Conservation (phyloP, 2,113 vertebrate species). For the Gymnocephalus cernua region DNA sequence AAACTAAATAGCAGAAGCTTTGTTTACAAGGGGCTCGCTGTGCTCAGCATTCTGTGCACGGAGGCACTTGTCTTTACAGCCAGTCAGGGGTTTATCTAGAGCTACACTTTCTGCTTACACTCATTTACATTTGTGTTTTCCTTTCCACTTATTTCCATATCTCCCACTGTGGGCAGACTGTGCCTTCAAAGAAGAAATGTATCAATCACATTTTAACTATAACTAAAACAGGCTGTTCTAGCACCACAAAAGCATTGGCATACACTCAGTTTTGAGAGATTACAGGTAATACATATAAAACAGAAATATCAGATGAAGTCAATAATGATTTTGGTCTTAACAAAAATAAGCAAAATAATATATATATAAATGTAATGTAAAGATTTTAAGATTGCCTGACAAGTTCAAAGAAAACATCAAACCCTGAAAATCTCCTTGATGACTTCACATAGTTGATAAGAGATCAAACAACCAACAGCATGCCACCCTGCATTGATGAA, state of each 20-base stretch:
- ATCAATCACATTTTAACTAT: constrained; percentile 67
- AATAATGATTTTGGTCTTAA: constrained; percentile 7
- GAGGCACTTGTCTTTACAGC: constrained; percentile 75
- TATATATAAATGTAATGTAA: neutral
- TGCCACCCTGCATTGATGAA: neutral
- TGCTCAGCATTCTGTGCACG: constrained; percentile 79
- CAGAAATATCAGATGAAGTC: constrained; percentile 1
- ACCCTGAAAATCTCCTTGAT: constrained; percentile 14
- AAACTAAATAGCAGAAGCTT: constrained; percentile 83
- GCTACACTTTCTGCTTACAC: constrained; percentile 78
- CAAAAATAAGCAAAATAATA: constrained; percentile 19
- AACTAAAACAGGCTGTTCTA: constrained; percentile 35
- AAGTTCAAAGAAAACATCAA: constrained; percentile 31
- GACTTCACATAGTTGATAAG: constrained; percentile 8
- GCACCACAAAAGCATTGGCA: constrained; percentile 28
- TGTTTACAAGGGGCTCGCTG: constrained; percentile 78
- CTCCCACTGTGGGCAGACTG: constrained; percentile 49
- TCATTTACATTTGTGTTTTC: constrained; percentile 79
- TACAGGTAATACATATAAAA: neutral
- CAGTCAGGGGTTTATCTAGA: constrained; percentile 80
- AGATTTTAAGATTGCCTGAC: neutral
- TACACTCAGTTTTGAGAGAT: constrained; percentile 12
- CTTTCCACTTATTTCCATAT: constrained; percentile 76
- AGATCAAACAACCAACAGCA: constrained; percentile 24
- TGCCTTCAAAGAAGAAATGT: constrained; percentile 52